These are phyloP conservation scores for Turdus rufiventris DNA, from an alignment of 2,113 vertebrate genomes.

Conservation along the genomic window DNA sequence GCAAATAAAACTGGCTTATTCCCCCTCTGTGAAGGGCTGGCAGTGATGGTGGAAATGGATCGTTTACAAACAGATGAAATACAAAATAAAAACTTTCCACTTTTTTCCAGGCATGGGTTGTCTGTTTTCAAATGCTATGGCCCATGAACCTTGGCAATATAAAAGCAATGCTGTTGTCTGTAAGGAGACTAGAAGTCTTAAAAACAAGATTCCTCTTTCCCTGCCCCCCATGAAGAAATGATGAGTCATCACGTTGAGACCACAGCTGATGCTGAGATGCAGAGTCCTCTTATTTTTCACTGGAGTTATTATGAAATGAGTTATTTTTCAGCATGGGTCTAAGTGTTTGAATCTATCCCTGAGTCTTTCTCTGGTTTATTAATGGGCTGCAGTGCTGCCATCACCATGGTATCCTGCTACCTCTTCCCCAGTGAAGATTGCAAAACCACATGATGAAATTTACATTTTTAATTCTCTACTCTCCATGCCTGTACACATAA, in stretches of 20 bases:
- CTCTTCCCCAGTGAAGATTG: constrained; percentile 9
- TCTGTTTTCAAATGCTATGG: background rate
- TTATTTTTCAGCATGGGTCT: background rate
- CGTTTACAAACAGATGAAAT: background rate
- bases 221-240: background rate
- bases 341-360: background rate
- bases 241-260: background rate
- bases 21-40: background rate
- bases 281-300: background rate
- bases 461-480: constrained; percentile 51
- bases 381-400: constrained; percentile 35
- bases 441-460: background rate
- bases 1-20: background rate
- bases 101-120: background rate
- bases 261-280: background rate
- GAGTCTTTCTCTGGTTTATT: constrained; percentile 28
- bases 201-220: background rate
- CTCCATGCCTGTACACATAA: background rate
- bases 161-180: background rate
- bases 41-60: background rate
- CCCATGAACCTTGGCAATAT: background rate
- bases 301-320: background rate
- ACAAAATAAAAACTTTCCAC: background rate
- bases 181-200: background rate
- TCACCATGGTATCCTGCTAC: constrained; percentile 44